Evolutionary conservation across 2,888 invertebrate species (phyloP).

Genomic region (Orthonevra nobilis): DNA sequence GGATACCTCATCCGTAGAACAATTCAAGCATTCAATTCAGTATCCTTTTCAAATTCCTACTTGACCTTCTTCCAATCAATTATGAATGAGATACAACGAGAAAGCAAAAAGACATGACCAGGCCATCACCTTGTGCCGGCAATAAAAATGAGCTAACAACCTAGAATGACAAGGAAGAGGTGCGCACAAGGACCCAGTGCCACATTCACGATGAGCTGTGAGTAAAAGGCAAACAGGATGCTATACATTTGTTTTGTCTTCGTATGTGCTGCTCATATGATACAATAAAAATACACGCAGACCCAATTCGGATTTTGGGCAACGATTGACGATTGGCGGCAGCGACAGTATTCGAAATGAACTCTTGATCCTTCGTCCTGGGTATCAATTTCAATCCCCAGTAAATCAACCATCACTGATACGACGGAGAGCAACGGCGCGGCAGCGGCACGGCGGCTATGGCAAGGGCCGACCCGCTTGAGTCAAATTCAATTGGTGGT

Average conservation of each 20-base stretch:
- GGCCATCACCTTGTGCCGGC: constrained; percentile 61
- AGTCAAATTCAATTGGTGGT: constrained; percentile 4
- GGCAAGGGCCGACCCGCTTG: too few relatives aligned
- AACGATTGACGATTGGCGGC: too few relatives aligned
- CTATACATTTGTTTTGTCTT: constrained; percentile 1
- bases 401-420: constrained; percentile 62
- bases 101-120: constrained; percentile 44
- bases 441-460: too few relatives aligned
- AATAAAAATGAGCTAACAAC: constrained; percentile 63
- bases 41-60: constrained; percentile 69
- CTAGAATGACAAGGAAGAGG: constrained; percentile 1
- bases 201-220: too few relatives aligned
- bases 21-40: constrained; percentile 64
- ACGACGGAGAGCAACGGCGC: neutral
- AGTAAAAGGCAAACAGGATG: too few relatives aligned
- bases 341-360: constrained; percentile 40
- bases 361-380: constrained; percentile 26
- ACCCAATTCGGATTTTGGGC: constrained; percentile 52
- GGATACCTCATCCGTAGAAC: too few relatives aligned
- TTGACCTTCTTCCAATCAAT: constrained; percentile 72
- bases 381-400: constrained; percentile 67
- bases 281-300: constrained; percentile 21
- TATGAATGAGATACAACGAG: constrained; percentile 69
- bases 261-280: too few relatives aligned
- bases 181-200: constrained; percentile 31